Base-by-base conservation (phyloP, 2,888 invertebrate species). In the Mesochorus sp. region DNA sequence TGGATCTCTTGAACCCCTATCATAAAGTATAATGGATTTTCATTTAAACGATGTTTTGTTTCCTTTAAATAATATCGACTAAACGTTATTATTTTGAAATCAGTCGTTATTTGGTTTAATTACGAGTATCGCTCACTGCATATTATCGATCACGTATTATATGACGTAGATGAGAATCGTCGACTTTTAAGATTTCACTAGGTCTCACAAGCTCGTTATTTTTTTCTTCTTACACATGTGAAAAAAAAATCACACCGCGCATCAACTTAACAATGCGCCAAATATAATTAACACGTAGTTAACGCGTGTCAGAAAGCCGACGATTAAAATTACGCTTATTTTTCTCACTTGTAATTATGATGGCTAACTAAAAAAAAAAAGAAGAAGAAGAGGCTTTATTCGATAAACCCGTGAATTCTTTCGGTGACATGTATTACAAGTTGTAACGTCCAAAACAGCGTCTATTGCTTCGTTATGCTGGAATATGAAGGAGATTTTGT, bases 101-200 rank as follows among this genome's bases (percentile, higher is more conserved):
- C 86, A 86, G 86, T 85, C 85, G 83, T 85, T 86, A 86, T 86
- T 87, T 85, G 85, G 84, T 85, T 84, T 83, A 67, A 80, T 70
- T 80, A 80, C 76, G 81, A 83, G 72, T 80, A 66, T 81, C 76
- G 75, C 74, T 81, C 70, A 68, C 74, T 81, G 66, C 39, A 74
- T 80, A 44, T 81, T 49, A 73, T 42, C 62, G 55, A 75, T 67
- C 55, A 47, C 51, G 49, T 28, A 19, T 10, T 47, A 49, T 44
- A 26, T 31, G 21, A 68, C 42, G 51, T 61, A 66, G 2, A 49
- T 44, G 28, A 70, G 70, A 42, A 53, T 67, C 42, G 34, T 71
- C 67, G 64, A 67, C 61, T 67, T 80, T 34, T 44, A n/a, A 55
- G 64, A 51, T 64, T 64, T 73, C 44, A 28, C n/a, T 10, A 28